Base-by-base conservation (phyloP, 2,797 vertebrate genomes). In the Scolopax rusticola region DNA sequence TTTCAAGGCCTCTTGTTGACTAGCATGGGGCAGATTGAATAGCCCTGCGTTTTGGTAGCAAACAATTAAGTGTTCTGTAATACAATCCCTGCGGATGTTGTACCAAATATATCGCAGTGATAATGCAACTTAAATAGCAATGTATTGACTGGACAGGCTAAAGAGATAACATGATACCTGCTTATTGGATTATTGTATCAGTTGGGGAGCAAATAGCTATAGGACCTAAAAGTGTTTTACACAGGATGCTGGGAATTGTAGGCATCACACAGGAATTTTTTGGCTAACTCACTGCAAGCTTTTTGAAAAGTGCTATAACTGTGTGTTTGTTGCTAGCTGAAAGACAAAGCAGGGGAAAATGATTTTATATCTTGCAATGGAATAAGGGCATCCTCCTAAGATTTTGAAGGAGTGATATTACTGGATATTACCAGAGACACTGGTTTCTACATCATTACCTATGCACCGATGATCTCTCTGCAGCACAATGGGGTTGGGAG, bases 1-100 rank as follows among this genome's bases (percentile, higher is more conserved):
- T 78, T 92, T 93, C 21, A 28, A 65, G 36, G 30, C 57, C 6
- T 64, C 33, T 54, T 88, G 64, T 92, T 92, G 79, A 45, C 70
- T 90, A 88, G 15, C 18, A 21, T 18, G 47, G 18, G 43, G 9
- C 71, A 19, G 25, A 85, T 63, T 84, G 90, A 63, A 78, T 45
- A 79, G 86, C 77, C 68, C 38, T 89, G 61, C 48, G 1, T 81
- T 95, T 76, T 61, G 30, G 59, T 70, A 79, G 54, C 51, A 93
- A 96, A 91, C 84, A 80, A 88, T 92, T 90, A 75, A 74, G 28
- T 76, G 67, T 75, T 90, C 77, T 85, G 92, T 85, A 96, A 97
- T 41, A 43, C 32, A 70, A 89, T 91, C 71, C 38, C 21, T 64
- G 54, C 3, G 21, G 84, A 91, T 54, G 65, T 65, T 74, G 61